Evolutionary conservation across 2,113 vertebrate genomes (phyloP).

Genomic region (Cervus canadensis): DNA sequence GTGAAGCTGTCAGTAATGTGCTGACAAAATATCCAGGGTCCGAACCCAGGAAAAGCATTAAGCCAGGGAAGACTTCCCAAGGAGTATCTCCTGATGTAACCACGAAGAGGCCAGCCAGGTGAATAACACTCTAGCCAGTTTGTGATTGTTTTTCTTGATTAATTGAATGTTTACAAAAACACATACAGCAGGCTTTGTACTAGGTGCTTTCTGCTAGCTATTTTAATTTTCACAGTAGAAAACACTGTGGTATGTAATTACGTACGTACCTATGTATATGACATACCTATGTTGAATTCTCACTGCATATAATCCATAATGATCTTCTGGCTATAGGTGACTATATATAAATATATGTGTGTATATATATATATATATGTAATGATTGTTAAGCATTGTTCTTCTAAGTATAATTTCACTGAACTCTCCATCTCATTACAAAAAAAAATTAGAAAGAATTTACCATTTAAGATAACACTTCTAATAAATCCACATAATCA

Average conservation of each 20-base stretch:
- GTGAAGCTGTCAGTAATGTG: background rate
- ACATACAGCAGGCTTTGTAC: background rate
- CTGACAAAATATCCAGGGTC: background rate
- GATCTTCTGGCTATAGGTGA: background rate
- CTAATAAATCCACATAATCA: background rate
- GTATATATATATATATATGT: background rate
- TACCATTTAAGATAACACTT: background rate
- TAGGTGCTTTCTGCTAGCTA: background rate
- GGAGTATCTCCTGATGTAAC: background rate
- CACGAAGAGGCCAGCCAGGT: background rate
- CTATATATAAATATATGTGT: background rate
- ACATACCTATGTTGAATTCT: background rate
- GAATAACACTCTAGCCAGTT: background rate
- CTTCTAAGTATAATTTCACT: background rate
- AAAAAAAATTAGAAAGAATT: background rate
- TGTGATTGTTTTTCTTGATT: background rate
- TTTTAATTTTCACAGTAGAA: background rate
- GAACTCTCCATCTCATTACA: background rate
- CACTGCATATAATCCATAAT: background rate
- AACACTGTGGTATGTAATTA: background rate
- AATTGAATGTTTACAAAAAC: background rate
- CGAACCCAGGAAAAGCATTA: background rate
- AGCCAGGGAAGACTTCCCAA: background rate
- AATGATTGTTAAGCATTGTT: background rate
- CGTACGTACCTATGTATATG: background rate